phyloP scores from a whole-genome alignment of 2,888 invertebrate species.

The Ophion slaviceki region DNA sequence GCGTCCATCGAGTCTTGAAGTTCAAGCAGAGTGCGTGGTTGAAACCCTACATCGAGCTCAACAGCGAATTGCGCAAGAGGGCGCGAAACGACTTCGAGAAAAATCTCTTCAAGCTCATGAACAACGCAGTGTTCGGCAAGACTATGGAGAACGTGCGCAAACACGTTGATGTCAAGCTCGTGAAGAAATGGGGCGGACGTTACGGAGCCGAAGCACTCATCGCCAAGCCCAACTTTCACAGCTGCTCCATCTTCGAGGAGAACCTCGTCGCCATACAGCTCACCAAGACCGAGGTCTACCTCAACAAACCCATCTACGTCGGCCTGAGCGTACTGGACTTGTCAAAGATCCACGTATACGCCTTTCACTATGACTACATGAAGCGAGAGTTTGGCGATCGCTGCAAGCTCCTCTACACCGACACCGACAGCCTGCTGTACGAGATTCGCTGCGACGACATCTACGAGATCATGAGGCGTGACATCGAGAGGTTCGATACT shows the following conservation, averaged over 20 bases:
- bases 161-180: too few species aligned
- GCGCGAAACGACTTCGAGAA: too few species aligned
- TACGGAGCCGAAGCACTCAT: too few species aligned
- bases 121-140: too few species aligned
- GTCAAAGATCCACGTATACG: conserved; percentile 64
- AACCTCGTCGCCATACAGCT: too few species aligned
- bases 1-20: conserved; percentile 20
- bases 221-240: too few species aligned
- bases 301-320: conserved; percentile 67
- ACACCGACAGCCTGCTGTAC: background rate
- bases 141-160: too few species aligned
- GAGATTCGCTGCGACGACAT: conserved; percentile 71
- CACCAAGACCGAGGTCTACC: conserved; percentile 26
- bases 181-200: too few species aligned
- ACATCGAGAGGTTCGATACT: too few species aligned
- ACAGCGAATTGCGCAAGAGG: too few species aligned
- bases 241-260: too few species aligned
- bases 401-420: conserved; percentile 71
- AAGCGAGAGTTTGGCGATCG: conserved; percentile 17
- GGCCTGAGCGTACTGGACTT: conserved; percentile 63
- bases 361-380: conserved; percentile 57
- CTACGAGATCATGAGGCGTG: conserved; percentile 67
- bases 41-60: conserved; percentile 11
- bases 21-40: conserved; percentile 35
- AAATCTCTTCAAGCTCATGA: too few species aligned